Evolutionary conservation across 2,113 vertebrate genomes (phyloP).

Genomic region (Physeter macrocephalus): DNA sequence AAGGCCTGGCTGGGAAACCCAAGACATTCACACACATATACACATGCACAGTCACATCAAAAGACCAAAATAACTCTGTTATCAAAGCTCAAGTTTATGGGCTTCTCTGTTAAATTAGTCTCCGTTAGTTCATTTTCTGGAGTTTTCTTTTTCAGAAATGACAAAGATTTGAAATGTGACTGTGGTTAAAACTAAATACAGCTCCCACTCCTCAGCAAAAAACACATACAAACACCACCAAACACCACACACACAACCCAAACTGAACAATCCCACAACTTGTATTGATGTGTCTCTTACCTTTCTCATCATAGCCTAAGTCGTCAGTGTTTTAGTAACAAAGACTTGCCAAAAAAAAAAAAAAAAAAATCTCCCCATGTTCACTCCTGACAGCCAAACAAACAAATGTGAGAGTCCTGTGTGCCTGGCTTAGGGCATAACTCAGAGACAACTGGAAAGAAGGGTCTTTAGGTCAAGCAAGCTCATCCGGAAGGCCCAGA

Average conservation of each 20-base stretch:
- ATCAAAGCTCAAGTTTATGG: not conserved
- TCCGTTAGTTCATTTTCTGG: not conserved
- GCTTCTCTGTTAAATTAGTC: not conserved
- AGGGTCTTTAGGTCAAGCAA: not conserved
- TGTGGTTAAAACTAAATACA: not conserved
- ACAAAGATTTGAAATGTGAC: not conserved
- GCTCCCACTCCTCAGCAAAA: no score
- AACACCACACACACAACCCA: not conserved
- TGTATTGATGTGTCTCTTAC: not conserved
- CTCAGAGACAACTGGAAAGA: not conserved
- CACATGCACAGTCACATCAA: no score
- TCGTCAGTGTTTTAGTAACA: not conserved
- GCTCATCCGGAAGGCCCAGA: not conserved
- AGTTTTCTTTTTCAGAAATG: not conserved
- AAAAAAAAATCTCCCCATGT: accelerated
- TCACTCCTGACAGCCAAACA: not conserved
- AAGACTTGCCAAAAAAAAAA: not conserved
- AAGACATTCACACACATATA: not conserved
- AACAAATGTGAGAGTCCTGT: accelerated
- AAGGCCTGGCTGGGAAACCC: not conserved
- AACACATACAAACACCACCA: accelerated
- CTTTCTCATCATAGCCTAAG: not conserved
- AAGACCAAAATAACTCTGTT: not conserved
- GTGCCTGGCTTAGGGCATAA: not conserved
- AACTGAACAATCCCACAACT: not conserved